phyloP scores from a whole-genome alignment of 1,140 invertebrate species.

The Drosophila ogumai region DNA sequence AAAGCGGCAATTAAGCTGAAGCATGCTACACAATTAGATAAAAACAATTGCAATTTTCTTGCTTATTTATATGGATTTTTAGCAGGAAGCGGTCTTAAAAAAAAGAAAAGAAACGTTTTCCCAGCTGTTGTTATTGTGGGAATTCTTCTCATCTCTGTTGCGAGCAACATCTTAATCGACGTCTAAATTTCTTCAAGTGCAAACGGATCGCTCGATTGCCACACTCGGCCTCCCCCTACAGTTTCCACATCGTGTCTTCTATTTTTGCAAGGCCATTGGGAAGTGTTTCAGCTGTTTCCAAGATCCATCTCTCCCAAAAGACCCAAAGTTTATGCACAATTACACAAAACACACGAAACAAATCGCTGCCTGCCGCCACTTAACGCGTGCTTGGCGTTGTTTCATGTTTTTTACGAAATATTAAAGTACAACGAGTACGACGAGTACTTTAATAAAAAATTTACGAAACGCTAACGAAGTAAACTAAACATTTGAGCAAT shows the following conservation, averaged over 20 bases:
- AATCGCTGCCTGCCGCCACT: conserved; percentile 57
- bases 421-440: conserved; percentile 44
- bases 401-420: conserved; percentile 69
- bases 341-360: conserved; percentile 51
- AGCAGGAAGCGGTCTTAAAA: conserved; percentile 42
- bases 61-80: conserved; percentile 23
- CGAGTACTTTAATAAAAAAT: conserved; percentile 50
- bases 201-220: conserved; percentile 16
- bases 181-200: conserved; percentile 18
- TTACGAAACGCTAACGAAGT: conserved; percentile 44
- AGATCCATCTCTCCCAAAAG: conserved; percentile 34
- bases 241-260: conserved; percentile 41
- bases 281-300: conserved; percentile 66
- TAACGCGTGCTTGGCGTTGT: conserved; percentile 42
- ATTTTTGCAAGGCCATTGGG: conserved; percentile 52
- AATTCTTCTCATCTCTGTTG: background rate
- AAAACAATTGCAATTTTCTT: conserved; percentile 62
- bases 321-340: conserved; percentile 62
- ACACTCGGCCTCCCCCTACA: background rate
- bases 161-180: conserved; percentile 13
- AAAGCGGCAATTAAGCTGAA: conserved; percentile 60
- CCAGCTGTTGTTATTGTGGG: conserved; percentile 36
- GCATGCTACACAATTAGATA: conserved; percentile 65
- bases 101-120: conserved; percentile 5
- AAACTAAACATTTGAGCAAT: conserved; percentile 67